Evolutionary conservation across 2,888 invertebrate species (phyloP), one percentile per base, ranked within the genome.

Genomic region (Chaetogeoica ovagalla): DNA sequence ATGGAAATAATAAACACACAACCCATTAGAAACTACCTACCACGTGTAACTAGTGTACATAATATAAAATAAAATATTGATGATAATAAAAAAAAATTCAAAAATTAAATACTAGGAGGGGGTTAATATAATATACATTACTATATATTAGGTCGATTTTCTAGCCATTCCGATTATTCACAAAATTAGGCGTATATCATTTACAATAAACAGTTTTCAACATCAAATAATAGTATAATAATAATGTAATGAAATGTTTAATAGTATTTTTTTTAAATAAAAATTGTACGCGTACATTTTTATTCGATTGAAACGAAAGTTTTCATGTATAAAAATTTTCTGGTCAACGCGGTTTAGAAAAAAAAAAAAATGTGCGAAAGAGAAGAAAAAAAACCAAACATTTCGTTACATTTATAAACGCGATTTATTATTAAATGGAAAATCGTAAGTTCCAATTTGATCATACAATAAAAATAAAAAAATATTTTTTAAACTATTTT

Each of bases 171-270:
- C 37, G 52, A 69, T 55, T 30, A 2, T 69, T 55, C 21, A 23
- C 52, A 52, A 73, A 52, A 73, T 63, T 73, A 30, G 62, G 37
- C 2, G 11, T 73, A 73, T 52, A 65, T 48, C 17, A 48, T 60
- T 30, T 30, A 30, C 30, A 30, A n/a, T n/a, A n/a, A 30, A 72
- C n/a, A 65, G 37, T 74, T 74, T 21, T 63, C 11, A 52, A 63
- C 30, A 37, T 4, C 30, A 62, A 62, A 60, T 52, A 3, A 30
- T 23, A 52, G 6, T 23, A 62, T 17, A 43, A n/a, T 63, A 43
- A n/a, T 63, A 60, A 62, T 39, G 19, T 63, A 21, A 65, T 55
- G 52, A 65, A 74, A 65, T 13, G 21, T 74, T 74, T 55, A 65
- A 74, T 39, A 65, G 65, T 39, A 65, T 57, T 74, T 74, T 65